A percentile compares a stretch with the other conserved stretches of the same genome.
phyloP scores from a whole-genome alignment of 92 coral and sea anemone species.

The Paragorgia papillata region DNA sequence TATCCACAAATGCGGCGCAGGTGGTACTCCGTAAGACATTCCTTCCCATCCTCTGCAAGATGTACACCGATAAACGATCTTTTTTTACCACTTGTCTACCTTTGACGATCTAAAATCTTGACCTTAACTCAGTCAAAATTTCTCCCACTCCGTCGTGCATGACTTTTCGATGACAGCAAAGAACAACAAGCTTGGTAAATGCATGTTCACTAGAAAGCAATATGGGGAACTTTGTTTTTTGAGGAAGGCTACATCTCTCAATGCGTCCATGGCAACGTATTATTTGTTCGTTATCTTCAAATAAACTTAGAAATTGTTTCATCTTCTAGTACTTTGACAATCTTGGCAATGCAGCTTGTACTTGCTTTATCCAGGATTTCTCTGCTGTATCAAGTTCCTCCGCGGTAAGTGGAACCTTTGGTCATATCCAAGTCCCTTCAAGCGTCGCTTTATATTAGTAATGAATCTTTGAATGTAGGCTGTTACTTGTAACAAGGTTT shows the following conservation, averaged over 20 bases:
- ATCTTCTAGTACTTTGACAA: slow-evolving; percentile 7
- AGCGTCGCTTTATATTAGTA: slow-evolving; percentile 15
- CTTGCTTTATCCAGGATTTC: slow-evolving; percentile 39
- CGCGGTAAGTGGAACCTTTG: slow-evolving; percentile 7
- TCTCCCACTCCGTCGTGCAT: slow-evolving; percentile 52
- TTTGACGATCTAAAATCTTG: slow-evolving; percentile 47
- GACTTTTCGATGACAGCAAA: slow-evolving; percentile 45
- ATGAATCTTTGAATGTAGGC: slow-evolving; percentile 45
- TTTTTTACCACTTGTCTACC: slow-evolving; percentile 50
- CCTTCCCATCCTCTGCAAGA: slow-evolving; percentile 19
- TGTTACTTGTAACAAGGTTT: slow-evolving; percentile 41
- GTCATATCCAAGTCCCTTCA: neutral
- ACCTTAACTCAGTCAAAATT: slow-evolving; percentile 45
- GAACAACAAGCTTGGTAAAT: slow-evolving; percentile 43
- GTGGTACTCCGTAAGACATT: neutral
- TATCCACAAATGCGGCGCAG: too few relatives aligned
- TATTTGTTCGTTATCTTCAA: slow-evolving; percentile 29
- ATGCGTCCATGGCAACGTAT: slow-evolving; percentile 48
- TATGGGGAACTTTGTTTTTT: slow-evolving; percentile 38
- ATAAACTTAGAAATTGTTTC: slow-evolving; percentile 27
- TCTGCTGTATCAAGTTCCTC: slow-evolving; percentile 22
- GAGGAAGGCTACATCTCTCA: slow-evolving; percentile 31
- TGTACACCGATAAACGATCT: slow-evolving; percentile 12
- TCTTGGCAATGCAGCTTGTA: slow-evolving; percentile 1
- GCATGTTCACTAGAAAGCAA: slow-evolving; percentile 41